phyloP scores from a whole-genome alignment of 2,113 vertebrate genomes.

The Hepsetus odoe region DNA sequence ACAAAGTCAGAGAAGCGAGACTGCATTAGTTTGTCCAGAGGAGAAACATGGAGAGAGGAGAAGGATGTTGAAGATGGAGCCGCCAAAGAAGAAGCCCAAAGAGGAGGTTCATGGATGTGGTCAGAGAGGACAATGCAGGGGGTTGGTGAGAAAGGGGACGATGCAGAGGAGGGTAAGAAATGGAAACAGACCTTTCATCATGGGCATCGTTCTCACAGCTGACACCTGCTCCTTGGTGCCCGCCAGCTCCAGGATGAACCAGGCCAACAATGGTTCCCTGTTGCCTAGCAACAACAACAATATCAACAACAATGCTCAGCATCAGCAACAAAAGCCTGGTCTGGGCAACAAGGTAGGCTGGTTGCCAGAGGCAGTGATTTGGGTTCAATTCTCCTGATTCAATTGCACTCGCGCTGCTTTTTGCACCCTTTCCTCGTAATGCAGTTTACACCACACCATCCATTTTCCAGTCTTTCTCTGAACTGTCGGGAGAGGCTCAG shows the following conservation, averaged over 20 bases:
- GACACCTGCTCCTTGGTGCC: not conserved
- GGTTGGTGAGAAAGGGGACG: too few relatives aligned
- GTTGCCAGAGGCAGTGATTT: not conserved
- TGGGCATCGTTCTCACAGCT: too few relatives aligned
- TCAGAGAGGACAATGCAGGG: too few relatives aligned
- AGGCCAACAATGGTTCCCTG: not conserved
- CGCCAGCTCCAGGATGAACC: not conserved
- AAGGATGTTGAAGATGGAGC: too few relatives aligned
- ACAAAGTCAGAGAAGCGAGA: too few relatives aligned
- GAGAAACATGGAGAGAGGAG: too few relatives aligned
- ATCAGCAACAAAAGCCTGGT: not conserved
- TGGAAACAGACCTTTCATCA: too few relatives aligned
- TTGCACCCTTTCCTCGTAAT: not conserved
- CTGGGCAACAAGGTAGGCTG: not conserved
- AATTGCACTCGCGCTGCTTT: not conserved
- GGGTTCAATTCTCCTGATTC: not conserved
- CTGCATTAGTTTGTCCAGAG: too few relatives aligned
- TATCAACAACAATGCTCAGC: not conserved
- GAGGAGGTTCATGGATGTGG: too few relatives aligned
- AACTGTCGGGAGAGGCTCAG: not conserved
- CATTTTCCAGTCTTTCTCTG: not conserved
- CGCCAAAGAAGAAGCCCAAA: too few relatives aligned
- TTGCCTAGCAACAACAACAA: slow-evolving; percentile 1
- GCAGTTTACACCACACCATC: not conserved
- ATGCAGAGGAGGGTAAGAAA: too few relatives aligned